Conservation (phyloP, 2,888 invertebrate genomes). For the Leuctra nigra region DNA sequence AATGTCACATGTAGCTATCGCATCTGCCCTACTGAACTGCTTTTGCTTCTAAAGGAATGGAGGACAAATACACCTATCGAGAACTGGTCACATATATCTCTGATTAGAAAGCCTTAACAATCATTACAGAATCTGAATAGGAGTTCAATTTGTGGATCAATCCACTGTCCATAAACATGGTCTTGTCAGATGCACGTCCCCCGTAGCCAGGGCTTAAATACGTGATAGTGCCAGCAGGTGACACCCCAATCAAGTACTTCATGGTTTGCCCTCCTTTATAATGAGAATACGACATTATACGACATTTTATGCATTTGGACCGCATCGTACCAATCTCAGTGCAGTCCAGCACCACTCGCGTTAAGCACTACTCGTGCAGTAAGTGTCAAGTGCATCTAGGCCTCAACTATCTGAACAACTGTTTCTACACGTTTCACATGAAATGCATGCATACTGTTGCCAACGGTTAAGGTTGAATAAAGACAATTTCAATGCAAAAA, state of each 20-base stretch:
- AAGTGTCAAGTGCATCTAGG: too few relatives aligned
- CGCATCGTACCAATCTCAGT: background rate
- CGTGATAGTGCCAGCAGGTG: slow-evolving; percentile 2
- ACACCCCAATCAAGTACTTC: background rate
- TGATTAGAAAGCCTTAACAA: slow-evolving; percentile 6
- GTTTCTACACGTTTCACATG: too few relatives aligned
- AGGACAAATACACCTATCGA: background rate
- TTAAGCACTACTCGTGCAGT: too few relatives aligned
- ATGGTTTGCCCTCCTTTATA: slow-evolving; percentile 4
- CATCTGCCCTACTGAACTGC: background rate
- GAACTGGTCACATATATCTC: background rate
- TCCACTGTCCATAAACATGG: background rate
- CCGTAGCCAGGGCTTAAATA: slow-evolving; percentile 5
- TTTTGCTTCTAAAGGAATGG: background rate
- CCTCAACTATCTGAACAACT: too few relatives aligned
- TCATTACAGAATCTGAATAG: background rate
- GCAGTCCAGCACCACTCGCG: slow-evolving; percentile 5
- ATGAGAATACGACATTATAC: background rate
- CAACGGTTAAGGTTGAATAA: too few relatives aligned
- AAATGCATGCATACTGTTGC: too few relatives aligned
- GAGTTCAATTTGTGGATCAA: background rate
- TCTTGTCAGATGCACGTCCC: slow-evolving; percentile 10
- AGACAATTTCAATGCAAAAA: too few relatives aligned
- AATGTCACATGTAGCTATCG: background rate
- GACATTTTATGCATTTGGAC: slow-evolving; percentile 4